Conservation (phyloP, 1,140 invertebrate species). For the Drosophila tristis region DNA sequence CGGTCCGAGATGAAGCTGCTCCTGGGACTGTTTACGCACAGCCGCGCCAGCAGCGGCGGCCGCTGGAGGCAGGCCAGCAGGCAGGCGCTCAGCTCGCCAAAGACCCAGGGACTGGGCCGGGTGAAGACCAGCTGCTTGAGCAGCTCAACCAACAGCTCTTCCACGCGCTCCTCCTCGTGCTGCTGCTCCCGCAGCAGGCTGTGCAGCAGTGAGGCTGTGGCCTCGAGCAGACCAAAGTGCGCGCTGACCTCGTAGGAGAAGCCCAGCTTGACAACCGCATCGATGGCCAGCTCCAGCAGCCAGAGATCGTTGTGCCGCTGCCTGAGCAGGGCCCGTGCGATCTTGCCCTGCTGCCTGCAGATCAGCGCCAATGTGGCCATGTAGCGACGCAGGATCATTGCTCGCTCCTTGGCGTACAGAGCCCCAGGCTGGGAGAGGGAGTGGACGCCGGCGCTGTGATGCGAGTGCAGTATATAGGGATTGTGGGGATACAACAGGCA, state of each 20-base stretch:
- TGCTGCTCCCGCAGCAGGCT: constrained; percentile 36
- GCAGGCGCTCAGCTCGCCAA: constrained; percentile 61
- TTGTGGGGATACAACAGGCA: constrained; percentile 58
- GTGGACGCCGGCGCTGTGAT: not conserved
- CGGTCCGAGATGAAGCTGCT: constrained; percentile 65
- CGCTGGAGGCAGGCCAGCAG: constrained; percentile 45
- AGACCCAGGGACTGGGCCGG: constrained; percentile 71
- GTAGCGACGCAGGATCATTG: constrained; percentile 64
- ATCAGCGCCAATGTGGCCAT: constrained; percentile 63
- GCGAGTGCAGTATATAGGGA: constrained; percentile 35
- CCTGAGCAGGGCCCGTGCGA: constrained; percentile 41
- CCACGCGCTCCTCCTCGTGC: not conserved
- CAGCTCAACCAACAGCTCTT: constrained; percentile 40
- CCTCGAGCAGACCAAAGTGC: constrained; percentile 70
- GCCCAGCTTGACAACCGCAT: constrained; percentile 64
- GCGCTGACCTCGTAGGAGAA: constrained; percentile 63
- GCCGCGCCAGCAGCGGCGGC: constrained; percentile 29
- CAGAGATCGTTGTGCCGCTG: constrained; percentile 48
- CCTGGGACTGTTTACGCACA: constrained; percentile 62
- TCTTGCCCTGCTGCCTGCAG: constrained; percentile 37
- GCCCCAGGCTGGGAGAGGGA: constrained; percentile 38
- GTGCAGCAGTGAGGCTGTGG: constrained; percentile 51
- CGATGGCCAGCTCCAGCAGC: constrained; percentile 53
- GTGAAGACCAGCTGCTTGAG: constrained; percentile 71
- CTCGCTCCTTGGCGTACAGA: constrained; percentile 53